phyloP scores from a whole-genome alignment of 2,113 vertebrate genomes.

The Dendrocopos noguchii region DNA sequence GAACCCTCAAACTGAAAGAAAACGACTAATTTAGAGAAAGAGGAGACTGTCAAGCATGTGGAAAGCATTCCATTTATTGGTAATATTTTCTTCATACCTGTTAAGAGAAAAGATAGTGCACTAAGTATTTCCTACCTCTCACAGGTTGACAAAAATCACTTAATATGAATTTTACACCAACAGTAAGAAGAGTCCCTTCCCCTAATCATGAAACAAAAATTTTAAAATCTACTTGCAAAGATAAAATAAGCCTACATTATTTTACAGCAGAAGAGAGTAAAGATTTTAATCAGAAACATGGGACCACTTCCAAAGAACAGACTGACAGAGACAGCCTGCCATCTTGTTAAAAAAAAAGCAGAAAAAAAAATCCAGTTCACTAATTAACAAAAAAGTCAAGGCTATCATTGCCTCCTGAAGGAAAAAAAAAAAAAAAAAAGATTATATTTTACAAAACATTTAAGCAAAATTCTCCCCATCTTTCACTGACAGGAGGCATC shows the following conservation, averaged over 20 bases:
- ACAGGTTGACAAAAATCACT: background rate
- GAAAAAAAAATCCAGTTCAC: background rate
- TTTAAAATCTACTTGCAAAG: background rate
- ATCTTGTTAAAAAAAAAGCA: background rate
- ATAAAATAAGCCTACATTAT: background rate
- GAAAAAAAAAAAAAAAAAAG: no score
- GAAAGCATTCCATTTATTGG: background rate
- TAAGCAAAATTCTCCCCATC: background rate
- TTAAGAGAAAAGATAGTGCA: background rate
- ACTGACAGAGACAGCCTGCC: constrained; percentile 42
- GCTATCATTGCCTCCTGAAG: background rate
- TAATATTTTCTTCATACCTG: background rate
- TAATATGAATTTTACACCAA: background rate
- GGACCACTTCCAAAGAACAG: constrained; percentile 49
- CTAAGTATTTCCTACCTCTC: background rate
- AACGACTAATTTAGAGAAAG: background rate
- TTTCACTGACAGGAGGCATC: background rate
- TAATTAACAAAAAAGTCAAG: constrained; percentile 26
- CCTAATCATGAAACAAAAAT: background rate
- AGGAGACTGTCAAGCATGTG: background rate
- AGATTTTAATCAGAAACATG: constrained; percentile 48
- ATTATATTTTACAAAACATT: background rate
- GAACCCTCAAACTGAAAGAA: background rate
- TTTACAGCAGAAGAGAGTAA: constrained; percentile 19
- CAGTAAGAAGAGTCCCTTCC: background rate